Base-by-base conservation (phyloP, 2,888 invertebrate genomes). In the Blera fallax region DNA sequence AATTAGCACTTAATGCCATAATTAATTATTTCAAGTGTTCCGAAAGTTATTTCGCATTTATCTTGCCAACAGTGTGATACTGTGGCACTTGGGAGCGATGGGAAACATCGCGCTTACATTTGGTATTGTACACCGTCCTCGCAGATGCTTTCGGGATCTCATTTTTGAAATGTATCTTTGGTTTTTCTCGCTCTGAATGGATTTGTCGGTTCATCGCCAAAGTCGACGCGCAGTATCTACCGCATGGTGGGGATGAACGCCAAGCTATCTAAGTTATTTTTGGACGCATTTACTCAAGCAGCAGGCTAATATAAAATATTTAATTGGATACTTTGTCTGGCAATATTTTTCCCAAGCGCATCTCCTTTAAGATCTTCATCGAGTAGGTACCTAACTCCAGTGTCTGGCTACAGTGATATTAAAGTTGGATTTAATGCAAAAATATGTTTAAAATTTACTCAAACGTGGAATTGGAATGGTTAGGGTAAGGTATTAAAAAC, bases 1-100 rank as follows among this genome's bases (percentile, higher is more conserved):
- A 87, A 87, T 87, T 87, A 87, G 87, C 87, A 87, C 87, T 87
- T 87, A 87, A 87, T 87, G 87, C 87, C 82, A 73, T 87, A 82
- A 87, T 87, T 87, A 87, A 87, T 87, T 87, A 87, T 87, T 87
- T 87, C 87, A 87, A 87, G 87, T 87, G 87, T 87, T 87, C 82
- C 77, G 73, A 82, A 78, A 78, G 81, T 77, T 87, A 82, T 78
- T 87, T 87, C 87, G 87, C 87, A 87, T 87, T 82, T 58, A 73
- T 87, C 87, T 87, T 87, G 70, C 77, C 76, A 62, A 58, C 73
- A 65, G 76, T 65, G 72, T 27, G 67, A 32, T 52, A 32, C 64
- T 50, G 62, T 50, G 69, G n/a, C n/a, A 69, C 45, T 45, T 50
- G 50, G 37, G 54, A 37, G 52, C 72, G 58, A 50, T 65, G 76